Base-by-base conservation (phyloP, 2,113 vertebrate species). In the Colossoma macropomum region DNA sequence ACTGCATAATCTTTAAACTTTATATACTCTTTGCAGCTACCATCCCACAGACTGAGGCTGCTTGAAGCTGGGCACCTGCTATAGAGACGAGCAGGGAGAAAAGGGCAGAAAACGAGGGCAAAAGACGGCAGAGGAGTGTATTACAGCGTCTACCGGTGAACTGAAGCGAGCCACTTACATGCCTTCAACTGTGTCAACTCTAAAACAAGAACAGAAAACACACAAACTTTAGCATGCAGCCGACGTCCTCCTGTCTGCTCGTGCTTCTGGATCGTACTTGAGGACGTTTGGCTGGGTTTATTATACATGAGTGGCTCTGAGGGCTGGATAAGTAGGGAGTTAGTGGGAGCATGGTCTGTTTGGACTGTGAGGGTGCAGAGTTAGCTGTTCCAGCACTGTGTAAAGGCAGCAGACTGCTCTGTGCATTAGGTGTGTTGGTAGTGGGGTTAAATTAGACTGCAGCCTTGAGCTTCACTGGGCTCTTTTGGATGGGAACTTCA, bases 101-200 rank as follows among this genome's bases (percentile, higher is more conserved):
- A 30, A 34, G n/a, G n/a, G 50, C 38, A 60, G 7, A 75, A 76
- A 56, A 76, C 13, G 84, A 75, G 63, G 72, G 56, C 15, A n/a
- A 19, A n/a, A 41, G 41, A 82, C n/a, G 63, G 21, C 23, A 79
- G 23, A 83, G 68, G 60, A 70, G 12, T 27, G n/a, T 48, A 63
- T 28, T 30, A 45, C 21, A 45, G 68, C 4, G 34, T 82, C 27
- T 70, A 81, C 45, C 88, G 82, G 68, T 89, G 86, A 94, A 91
- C 92, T 93, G 88, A 91, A 90, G 95, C 94, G 93, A 90, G 87
- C 95, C 94, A 96, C 95, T 96, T 97, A 96, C 95, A 97, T 96
- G 95, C 94, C 94, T 86, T 97, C 95, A 95, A 90, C 89, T 92
- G 95, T 95, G 90, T 96, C 95, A 94, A 92, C 89, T 95, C 96